Evolutionary conservation across 2,888 invertebrate species (phyloP).

Genomic region (Phengaris arion): DNA sequence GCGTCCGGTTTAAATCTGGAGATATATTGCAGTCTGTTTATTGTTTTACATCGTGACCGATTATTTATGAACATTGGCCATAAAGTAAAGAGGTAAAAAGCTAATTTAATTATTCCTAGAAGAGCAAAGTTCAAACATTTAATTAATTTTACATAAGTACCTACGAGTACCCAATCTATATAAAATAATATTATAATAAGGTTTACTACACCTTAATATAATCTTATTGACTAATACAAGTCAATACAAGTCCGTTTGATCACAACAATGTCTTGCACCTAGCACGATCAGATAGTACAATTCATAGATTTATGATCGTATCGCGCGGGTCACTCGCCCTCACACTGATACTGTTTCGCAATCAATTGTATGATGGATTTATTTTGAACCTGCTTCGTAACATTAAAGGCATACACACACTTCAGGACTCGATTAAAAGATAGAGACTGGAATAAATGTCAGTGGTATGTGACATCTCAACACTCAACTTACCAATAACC

Average conservation of each 20-base stretch:
- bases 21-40: too few species aligned
- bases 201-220: too few species aligned
- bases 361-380: conserved; percentile 14
- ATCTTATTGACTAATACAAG: neutral
- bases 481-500: too few species aligned
- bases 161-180: neutral
- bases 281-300: conserved; percentile 3
- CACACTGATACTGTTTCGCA: conserved; percentile 15
- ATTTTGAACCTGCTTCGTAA: conserved; percentile 10
- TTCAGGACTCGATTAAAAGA: too few species aligned
- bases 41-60: too few species aligned
- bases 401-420: neutral
- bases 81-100: too few species aligned
- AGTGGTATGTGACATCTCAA: too few species aligned
- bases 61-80: too few species aligned
- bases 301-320: conserved; percentile 19
- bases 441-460: too few species aligned
- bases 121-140: neutral
- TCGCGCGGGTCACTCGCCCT: conserved; percentile 10
- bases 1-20: too few species aligned
- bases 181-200: neutral
- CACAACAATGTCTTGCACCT: conserved; percentile 15
- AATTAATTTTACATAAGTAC: neutral
- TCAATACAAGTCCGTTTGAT: conserved; percentile 6
- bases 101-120: neutral